Percentiles rank a stretch among this genome's conserved stretches.
These are phyloP conservation scores for Drosophila differens DNA, from an alignment of 2,888 invertebrate genomes.

Conservation along the genomic window DNA sequence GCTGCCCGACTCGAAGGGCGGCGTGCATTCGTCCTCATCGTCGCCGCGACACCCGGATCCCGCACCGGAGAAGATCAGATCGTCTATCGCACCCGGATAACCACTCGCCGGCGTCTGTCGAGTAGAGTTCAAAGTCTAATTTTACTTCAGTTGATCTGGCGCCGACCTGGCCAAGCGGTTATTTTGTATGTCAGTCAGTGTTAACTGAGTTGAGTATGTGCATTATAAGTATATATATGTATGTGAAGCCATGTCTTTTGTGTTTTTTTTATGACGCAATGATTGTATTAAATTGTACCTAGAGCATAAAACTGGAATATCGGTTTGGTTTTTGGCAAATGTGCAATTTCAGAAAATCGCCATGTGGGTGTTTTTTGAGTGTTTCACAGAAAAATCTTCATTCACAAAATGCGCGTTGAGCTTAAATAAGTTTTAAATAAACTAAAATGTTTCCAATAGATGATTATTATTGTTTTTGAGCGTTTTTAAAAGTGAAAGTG, in stretches of 20 bases:
- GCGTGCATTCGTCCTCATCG: conserved; percentile 96
- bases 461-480: no score
- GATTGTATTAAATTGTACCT: background rate
- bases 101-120: conserved; percentile 93
- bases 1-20: conserved; percentile 92
- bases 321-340: background rate
- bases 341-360: background rate
- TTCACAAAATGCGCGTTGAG: background rate
- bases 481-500: background rate
- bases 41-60: conserved; percentile 96
- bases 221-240: conserved; percentile 25
- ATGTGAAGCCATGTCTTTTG: conserved; percentile 10
- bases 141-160: conserved; percentile 77
- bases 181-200: conserved; percentile 60
- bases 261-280: background rate
- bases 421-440: background rate
- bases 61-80: conserved; percentile 95
- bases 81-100: conserved; percentile 92
- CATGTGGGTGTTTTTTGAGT: background rate
- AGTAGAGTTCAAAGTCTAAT: conserved; percentile 78
- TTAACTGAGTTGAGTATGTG: conserved; percentile 55
- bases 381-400: background rate
- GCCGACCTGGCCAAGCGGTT: conserved; percentile 64
- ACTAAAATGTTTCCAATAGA: background rate
- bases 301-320: background rate